These are phyloP conservation scores for Microctonus hyperodae DNA, from an alignment of 2,888 invertebrate species.

Conservation along the genomic window DNA sequence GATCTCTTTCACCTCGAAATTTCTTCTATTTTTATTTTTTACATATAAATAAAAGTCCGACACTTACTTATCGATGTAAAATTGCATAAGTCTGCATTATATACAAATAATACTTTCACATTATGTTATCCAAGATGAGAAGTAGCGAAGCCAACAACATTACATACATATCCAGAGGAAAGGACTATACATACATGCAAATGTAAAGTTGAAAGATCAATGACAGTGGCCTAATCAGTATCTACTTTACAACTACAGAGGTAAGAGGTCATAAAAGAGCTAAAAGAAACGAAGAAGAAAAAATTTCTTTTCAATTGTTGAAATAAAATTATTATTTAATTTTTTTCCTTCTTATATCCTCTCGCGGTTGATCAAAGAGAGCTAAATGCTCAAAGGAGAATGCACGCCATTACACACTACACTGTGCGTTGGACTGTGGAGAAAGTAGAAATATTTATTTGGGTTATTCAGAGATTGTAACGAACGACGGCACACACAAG, in stretches of 20 bases:
- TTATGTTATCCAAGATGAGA: not conserved
- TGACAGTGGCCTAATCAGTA: not conserved
- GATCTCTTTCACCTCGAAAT: slow-evolving; percentile 9
- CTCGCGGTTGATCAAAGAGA: not conserved
- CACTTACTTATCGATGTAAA: not conserved
- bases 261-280: not conserved
- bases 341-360: not conserved
- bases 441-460: slow-evolving; percentile 52
- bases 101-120: not conserved
- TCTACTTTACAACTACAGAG: not conserved
- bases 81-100: slow-evolving; percentile 9
- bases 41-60: not conserved
- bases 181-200: not conserved
- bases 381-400: slow-evolving; percentile 15
- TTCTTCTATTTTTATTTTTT: not conserved
- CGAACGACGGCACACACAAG: slow-evolving; percentile 11
- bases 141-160: not conserved
- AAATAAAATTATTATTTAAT: not conserved
- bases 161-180: not conserved
- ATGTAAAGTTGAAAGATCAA: not conserved
- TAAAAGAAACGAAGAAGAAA: not conserved
- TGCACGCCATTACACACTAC: not conserved
- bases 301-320: not conserved
- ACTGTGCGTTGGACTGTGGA: slow-evolving; percentile 39
- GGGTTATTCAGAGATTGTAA: slow-evolving; percentile 36